Evolutionary conservation across 2,888 invertebrate species (phyloP).

Genomic region (Trachelus tabidus): DNA sequence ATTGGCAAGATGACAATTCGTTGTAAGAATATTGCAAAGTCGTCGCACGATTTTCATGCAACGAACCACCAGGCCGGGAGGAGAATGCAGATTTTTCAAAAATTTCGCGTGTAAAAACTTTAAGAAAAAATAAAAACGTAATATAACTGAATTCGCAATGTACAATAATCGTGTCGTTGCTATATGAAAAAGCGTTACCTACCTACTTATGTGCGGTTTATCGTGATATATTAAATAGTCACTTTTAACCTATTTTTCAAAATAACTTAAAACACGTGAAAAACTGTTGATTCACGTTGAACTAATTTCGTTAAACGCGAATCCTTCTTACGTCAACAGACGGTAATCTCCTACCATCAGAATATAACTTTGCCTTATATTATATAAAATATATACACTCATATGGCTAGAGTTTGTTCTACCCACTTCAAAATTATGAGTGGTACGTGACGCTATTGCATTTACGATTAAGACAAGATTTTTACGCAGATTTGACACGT

Average conservation of each 20-base stretch:
- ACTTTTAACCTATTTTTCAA: neutral
- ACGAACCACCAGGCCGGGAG: neutral
- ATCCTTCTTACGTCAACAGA: neutral
- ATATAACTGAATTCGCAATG: neutral
- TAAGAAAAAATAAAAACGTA: neutral
- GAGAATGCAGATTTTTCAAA: neutral
- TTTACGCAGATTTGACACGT: neutral
- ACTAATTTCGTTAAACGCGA: neutral
- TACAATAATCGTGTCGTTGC: neutral
- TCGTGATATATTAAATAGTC: neutral
- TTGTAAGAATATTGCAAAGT: neutral
- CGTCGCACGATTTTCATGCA: neutral
- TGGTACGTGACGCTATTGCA: neutral
- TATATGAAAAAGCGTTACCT: neutral
- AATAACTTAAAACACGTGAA: neutral
- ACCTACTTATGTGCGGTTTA: neutral
- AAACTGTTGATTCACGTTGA: neutral
- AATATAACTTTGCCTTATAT: neutral
- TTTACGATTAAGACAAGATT: neutral
- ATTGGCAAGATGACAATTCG: neutral
- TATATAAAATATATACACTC: neutral
- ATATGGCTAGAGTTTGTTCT: neutral
- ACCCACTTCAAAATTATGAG: neutral
- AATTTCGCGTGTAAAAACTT: neutral
- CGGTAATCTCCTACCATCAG: neutral